These are phyloP conservation scores for Ichneumon xanthorius DNA, from an alignment of 2,888 invertebrate species.

Conservation along the genomic window DNA sequence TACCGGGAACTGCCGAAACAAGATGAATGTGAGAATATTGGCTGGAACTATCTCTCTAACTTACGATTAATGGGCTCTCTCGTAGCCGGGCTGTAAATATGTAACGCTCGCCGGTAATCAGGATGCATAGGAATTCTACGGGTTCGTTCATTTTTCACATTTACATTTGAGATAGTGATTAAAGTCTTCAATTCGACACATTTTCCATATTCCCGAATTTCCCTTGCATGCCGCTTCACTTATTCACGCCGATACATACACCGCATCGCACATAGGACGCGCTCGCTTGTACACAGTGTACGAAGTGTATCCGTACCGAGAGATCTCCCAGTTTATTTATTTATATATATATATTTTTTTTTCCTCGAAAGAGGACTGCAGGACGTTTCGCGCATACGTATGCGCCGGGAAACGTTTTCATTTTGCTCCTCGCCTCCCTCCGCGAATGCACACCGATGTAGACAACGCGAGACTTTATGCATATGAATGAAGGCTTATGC, in stretches of 20 bases:
- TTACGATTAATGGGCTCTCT: background rate
- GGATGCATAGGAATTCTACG: background rate
- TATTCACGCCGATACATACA: background rate
- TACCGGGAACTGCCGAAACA: background rate
- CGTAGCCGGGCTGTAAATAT: background rate
- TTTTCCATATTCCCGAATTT: background rate
- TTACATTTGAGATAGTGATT: background rate
- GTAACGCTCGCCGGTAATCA: background rate
- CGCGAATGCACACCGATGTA: slow-evolving; percentile 5
- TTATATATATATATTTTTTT: slow-evolving; percentile 10
- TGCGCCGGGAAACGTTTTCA: slow-evolving; percentile 55
- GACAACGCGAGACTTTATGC: slow-evolving; percentile 60
- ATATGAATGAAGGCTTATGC: slow-evolving; percentile 65
- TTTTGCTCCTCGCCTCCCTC: slow-evolving; percentile 52
- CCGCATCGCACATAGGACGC: background rate
- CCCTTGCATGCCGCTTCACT: background rate
- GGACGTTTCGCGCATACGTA: slow-evolving; percentile 51
- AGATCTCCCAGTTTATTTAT: slow-evolving; percentile 8
- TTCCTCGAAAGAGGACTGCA: slow-evolving; percentile 26
- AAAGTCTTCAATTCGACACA: background rate
- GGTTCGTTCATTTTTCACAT: background rate
- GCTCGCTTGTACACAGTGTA: background rate
- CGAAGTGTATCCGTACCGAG: slow-evolving; percentile 13
- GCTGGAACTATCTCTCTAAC: background rate
- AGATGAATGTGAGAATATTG: background rate